Evolutionary conservation across 1,140 invertebrate genomes (phyloP).

Genomic region (Leptopilina boulardi): DNA sequence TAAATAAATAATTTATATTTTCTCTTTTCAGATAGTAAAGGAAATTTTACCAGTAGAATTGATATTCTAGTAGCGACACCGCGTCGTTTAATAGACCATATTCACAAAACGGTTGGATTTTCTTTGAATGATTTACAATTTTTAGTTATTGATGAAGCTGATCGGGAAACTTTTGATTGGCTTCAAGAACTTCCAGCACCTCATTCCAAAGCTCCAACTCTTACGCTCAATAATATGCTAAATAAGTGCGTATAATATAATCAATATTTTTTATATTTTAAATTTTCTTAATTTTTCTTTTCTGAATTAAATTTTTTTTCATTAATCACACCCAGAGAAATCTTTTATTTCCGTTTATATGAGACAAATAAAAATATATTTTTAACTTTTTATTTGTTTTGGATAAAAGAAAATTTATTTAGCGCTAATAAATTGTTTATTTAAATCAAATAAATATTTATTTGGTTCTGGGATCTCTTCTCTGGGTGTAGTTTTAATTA

Average conservation of each 20-base stretch:
- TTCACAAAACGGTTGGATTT: slow-evolving; percentile 92
- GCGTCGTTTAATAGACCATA: slow-evolving; percentile 94
- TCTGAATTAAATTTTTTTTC: too few species aligned
- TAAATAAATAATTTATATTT: slow-evolving; percentile 32
- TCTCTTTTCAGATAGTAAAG: slow-evolving; percentile 71
- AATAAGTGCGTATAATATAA: slow-evolving; percentile 17
- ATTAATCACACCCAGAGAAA: too few species aligned
- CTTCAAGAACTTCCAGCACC: slow-evolving; percentile 82
- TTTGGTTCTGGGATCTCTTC: too few species aligned
- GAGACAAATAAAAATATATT: too few species aligned
- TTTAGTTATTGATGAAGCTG: slow-evolving; percentile 97
- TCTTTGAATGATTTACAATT: slow-evolving; percentile 87
- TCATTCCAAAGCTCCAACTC: slow-evolving; percentile 64
- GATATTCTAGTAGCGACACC: slow-evolving; percentile 97
- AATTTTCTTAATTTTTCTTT: neutral
- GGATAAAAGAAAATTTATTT: too few species aligned
- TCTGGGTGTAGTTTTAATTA: too few species aligned
- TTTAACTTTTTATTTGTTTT: too few species aligned
- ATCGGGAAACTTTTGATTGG: slow-evolving; percentile 90
- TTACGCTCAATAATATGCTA: slow-evolving; percentile 59
- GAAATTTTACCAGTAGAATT: slow-evolving; percentile 78
- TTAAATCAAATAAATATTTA: too few species aligned
- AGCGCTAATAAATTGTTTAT: too few species aligned
- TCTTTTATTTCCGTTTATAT: too few species aligned
- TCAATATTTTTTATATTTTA: slow-evolving; percentile 3